phyloP scores from a whole-genome alignment of 1,140 invertebrate genomes.

The Caerostris extrusa region DNA sequence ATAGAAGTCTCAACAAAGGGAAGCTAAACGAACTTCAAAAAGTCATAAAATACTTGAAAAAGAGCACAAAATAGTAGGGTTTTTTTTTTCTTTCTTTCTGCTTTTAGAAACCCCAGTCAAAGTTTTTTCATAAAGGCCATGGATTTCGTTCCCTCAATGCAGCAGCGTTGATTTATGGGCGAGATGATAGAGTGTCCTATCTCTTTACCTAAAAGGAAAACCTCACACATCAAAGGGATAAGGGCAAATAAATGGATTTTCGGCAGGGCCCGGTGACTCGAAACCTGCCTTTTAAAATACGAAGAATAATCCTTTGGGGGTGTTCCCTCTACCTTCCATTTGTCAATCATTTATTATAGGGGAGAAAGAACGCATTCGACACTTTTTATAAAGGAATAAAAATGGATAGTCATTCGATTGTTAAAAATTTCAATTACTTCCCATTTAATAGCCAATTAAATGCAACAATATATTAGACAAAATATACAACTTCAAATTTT shows the following conservation, averaged over 20 bases:
- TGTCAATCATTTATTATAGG: background rate
- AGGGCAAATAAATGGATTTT: slow-evolving; percentile 68
- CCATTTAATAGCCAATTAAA: too few species aligned
- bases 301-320: slow-evolving; percentile 40
- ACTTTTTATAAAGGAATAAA: too few species aligned
- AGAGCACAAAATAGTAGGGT: slow-evolving; percentile 15
- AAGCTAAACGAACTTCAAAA: background rate
- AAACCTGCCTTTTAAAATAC: slow-evolving; percentile 49
- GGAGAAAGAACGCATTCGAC: too few species aligned
- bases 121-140: slow-evolving; percentile 1
- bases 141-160: background rate
- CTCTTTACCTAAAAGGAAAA: slow-evolving; percentile 56
- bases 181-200: slow-evolving; percentile 61
- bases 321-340: background rate
- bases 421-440: too few species aligned
- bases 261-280: background rate
- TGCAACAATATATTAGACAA: too few species aligned
- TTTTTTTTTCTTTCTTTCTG: background rate
- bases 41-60: slow-evolving; percentile 42
- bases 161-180: slow-evolving; percentile 46
- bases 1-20: background rate
- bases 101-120: background rate
- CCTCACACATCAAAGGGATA: slow-evolving; percentile 23
- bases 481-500: too few species aligned
- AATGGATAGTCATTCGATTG: too few species aligned